Conservation (phyloP, 2,888 invertebrate species). For the Pseudanteris insignis region DNA sequence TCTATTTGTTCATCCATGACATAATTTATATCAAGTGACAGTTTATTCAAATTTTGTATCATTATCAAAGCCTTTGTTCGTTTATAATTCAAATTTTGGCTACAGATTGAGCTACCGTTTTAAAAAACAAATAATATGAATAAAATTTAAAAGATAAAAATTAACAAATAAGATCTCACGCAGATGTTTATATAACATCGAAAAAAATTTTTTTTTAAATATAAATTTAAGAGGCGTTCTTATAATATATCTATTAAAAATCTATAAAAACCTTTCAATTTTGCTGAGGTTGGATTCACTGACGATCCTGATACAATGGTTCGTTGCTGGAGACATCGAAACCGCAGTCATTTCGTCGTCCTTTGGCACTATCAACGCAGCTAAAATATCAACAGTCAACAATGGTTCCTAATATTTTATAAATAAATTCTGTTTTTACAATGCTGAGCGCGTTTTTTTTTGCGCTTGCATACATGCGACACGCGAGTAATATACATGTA, state of each 20-base stretch:
- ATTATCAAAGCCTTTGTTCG: too few species aligned
- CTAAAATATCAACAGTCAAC: slow-evolving; percentile 39
- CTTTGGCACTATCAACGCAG: slow-evolving; percentile 38
- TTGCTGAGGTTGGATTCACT: slow-evolving; percentile 39
- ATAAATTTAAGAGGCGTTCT: too few species aligned
- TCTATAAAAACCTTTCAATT: slow-evolving; percentile 42
- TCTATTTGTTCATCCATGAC: too few species aligned
- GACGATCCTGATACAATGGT: slow-evolving; percentile 31
- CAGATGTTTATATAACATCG: too few species aligned
- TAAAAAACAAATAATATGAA: too few species aligned
- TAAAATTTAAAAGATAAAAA: slow-evolving; percentile 1
- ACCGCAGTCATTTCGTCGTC: slow-evolving; percentile 37
- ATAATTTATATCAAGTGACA: too few species aligned
- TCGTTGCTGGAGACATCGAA: slow-evolving; percentile 35
- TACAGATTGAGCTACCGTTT: too few species aligned
- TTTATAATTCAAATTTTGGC: too few species aligned
- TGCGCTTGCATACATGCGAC: slow-evolving; percentile 7
- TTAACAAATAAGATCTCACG: background rate
- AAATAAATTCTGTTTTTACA: slow-evolving; percentile 11
- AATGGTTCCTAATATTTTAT: slow-evolving; percentile 16
- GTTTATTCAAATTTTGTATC: too few species aligned
- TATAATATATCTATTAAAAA: too few species aligned
- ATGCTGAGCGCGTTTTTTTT: background rate
- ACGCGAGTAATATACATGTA: slow-evolving; percentile 7
- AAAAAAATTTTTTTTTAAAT: background rate